Percentiles rank a stretch among this genome's conserved stretches.
Evolutionary conservation across 2,797 vertebrate species (phyloP).

Genomic region (Eleutherodactylus coqui): DNA sequence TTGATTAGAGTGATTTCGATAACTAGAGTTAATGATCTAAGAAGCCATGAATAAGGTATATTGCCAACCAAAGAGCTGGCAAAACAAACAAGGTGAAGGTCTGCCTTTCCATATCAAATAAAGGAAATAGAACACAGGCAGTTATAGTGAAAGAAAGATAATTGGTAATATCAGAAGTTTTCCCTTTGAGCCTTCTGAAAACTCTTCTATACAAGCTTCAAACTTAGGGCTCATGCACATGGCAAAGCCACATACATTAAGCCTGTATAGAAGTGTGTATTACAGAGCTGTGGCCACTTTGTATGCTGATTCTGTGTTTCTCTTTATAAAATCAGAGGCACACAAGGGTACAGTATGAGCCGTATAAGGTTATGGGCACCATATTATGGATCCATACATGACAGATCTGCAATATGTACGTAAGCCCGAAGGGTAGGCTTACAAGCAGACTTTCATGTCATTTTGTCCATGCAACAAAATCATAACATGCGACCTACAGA

Average conservation of each 20-base stretch:
- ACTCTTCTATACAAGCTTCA: neutral
- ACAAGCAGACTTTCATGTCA: neutral
- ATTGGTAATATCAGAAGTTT: neutral
- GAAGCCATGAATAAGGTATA: neutral
- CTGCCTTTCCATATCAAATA: conserved; percentile 31
- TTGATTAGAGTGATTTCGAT: neutral
- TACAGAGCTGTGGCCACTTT: neutral
- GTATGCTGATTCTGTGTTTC: no score
- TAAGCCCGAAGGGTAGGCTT: neutral
- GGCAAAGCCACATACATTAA: neutral
- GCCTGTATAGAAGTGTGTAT: neutral
- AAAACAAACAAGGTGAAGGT: neutral
- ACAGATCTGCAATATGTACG: neutral
- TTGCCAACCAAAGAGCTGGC: neutral
- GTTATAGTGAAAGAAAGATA: neutral
- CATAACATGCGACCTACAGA: neutral
- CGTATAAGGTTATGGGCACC: no score
- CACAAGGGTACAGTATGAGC: neutral
- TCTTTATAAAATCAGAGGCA: neutral
- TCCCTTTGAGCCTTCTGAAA: neutral
- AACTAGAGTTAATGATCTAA: neutral
- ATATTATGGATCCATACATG: neutral
- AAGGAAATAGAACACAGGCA: neutral
- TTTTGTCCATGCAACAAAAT: neutral
- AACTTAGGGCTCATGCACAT: neutral